Conservation (phyloP, 2,797 vertebrate species). For the Heteromormyrus szaboi region DNA sequence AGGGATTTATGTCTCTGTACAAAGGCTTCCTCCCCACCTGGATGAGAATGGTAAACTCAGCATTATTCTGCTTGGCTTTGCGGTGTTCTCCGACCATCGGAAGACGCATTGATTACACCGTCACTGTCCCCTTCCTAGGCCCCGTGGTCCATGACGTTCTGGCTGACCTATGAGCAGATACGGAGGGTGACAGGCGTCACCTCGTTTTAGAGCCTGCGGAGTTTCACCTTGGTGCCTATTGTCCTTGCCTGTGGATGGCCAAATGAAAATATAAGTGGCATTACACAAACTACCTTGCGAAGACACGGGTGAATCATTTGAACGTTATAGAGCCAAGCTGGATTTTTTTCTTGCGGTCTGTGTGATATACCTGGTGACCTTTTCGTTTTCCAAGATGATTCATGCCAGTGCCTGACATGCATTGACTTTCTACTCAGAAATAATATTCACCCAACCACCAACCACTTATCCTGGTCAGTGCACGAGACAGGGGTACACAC, state of each 20-base stretch:
- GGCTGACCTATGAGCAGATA: constrained; percentile 76
- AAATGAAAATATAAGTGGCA: not conserved
- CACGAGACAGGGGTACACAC: not conserved
- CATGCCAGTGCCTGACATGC: not conserved
- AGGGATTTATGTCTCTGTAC: constrained; percentile 74
- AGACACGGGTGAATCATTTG: not conserved
- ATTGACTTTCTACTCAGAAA: not conserved
- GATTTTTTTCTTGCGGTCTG: not conserved
- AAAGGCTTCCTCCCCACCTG: constrained; percentile 78
- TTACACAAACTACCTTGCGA: not conserved
- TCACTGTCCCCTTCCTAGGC: constrained; percentile 47
- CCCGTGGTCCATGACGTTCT: constrained; percentile 77
- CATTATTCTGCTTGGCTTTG: not conserved
- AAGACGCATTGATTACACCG: not conserved
- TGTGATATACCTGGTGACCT: not conserved
- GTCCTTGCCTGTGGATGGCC: not conserved
- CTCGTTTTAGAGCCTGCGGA: constrained; percentile 58
- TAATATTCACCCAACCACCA: not conserved
- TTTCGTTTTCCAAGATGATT: not conserved
- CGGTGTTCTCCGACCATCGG: not conserved
- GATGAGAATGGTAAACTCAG: constrained; percentile 70
- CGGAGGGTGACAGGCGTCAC: constrained; percentile 61
- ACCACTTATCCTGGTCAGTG: not conserved
- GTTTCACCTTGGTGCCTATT: not conserved
- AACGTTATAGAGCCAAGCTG: not conserved